Percentiles rank a stretch among this genome's conserved stretches.
These are phyloP conservation scores for Emydura subglobosa DNA, from an alignment of 2,113 vertebrate genomes.

Conservation along the genomic window DNA sequence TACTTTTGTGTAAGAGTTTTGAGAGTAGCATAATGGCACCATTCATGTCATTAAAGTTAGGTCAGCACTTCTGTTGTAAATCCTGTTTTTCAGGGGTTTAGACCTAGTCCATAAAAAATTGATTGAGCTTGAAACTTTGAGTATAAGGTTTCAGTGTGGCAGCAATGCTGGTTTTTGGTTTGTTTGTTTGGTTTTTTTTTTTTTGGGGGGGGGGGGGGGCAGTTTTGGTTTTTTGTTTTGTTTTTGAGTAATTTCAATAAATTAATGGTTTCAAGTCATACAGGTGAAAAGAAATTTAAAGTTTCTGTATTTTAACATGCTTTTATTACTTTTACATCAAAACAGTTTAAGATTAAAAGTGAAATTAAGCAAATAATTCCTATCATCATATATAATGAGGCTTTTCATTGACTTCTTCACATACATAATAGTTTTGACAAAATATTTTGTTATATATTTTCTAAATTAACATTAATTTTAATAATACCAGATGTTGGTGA, in stretches of 20 bases:
- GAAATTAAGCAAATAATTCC: not conserved
- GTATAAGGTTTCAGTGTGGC: not conserved
- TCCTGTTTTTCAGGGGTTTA: not conserved
- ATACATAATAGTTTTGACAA: not conserved
- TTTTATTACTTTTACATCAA: not conserved
- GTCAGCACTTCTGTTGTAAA: not conserved
- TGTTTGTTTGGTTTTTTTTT: too few species aligned
- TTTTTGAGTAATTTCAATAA: not conserved
- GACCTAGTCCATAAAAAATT: not conserved
- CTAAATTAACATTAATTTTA: not conserved
- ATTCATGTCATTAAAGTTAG: not conserved
- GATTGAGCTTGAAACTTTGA: not conserved
- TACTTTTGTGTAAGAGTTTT: not conserved
- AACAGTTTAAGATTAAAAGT: not conserved
- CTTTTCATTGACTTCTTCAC: not conserved
- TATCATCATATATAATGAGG: not conserved
- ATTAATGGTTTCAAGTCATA: not conserved
- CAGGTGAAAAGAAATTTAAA: not conserved
- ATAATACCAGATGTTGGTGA: not conserved
- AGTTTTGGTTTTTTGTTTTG: not conserved
- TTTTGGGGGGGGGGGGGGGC: not conserved
- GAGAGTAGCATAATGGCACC: not conserved
- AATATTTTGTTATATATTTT: not conserved
- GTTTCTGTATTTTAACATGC: not conserved
- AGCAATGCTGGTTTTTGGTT: not conserved